These are phyloP conservation scores for Sparidentex hasta DNA, from an alignment of 2,797 vertebrate species.

Conservation along the genomic window DNA sequence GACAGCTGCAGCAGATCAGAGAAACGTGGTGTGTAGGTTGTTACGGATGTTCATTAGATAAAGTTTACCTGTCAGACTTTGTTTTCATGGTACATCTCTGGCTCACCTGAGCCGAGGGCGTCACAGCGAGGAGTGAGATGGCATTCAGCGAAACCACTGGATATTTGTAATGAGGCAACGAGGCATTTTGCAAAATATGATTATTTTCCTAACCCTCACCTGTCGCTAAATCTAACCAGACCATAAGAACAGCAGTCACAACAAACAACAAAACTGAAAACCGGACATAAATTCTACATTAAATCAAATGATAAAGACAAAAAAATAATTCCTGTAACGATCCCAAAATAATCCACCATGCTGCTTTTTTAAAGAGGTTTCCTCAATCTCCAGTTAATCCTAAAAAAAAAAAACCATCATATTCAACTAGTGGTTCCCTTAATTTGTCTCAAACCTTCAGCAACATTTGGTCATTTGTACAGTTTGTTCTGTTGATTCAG, in stretches of 20 bases:
- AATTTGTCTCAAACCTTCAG: background rate
- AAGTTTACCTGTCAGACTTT: background rate
- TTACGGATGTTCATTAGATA: background rate
- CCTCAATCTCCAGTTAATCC: background rate
- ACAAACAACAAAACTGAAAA: too few species aligned
- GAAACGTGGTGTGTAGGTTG: background rate
- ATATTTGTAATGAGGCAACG: too few species aligned
- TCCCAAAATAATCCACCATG: background rate
- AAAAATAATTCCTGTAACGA: background rate
- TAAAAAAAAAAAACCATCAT: background rate
- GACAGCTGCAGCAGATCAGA: background rate
- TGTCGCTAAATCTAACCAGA: too few species aligned
- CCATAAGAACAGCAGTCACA: too few species aligned
- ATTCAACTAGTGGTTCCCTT: background rate
- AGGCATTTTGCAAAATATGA: too few species aligned
- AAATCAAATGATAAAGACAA: background rate
- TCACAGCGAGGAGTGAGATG: too few species aligned
- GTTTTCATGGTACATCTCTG: too few species aligned
- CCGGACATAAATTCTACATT: background rate
- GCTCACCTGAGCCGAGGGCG: too few species aligned
- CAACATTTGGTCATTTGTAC: background rate
- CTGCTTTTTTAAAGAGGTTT: background rate
- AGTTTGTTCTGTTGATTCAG: slow-evolving; percentile 1
- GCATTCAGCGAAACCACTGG: too few species aligned
- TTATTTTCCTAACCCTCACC: too few species aligned